These are phyloP conservation scores for Pavo muticus DNA, from an alignment of 2,113 vertebrate species.

Conservation along the genomic window DNA sequence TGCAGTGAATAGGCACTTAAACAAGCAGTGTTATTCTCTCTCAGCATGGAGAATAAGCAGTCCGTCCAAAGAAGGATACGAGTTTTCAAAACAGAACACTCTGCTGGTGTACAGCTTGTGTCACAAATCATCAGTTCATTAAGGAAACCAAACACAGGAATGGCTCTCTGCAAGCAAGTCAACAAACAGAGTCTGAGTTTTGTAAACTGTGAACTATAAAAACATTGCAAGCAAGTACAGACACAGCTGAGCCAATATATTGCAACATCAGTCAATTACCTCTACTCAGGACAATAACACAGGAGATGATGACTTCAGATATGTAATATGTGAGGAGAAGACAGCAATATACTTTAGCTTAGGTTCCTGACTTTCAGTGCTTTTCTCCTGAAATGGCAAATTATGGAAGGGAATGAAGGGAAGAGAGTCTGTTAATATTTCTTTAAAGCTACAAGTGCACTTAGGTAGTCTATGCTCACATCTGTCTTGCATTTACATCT, in stretches of 20 bases:
- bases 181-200: neutral
- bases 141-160: neutral
- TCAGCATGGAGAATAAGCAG: neutral
- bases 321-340: neutral
- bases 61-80: neutral
- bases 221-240: neutral
- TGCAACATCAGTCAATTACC: neutral
- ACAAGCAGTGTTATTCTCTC: neutral
- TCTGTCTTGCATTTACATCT: slow-evolving; percentile 13
- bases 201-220: neutral
- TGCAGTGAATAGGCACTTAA: neutral
- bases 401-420: neutral
- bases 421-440: neutral
- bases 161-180: neutral
- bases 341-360: neutral
- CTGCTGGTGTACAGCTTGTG: neutral
- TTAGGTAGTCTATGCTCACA: neutral
- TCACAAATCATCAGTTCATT: neutral
- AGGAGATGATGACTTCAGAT: neutral
- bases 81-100: neutral
- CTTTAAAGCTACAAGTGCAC: neutral
- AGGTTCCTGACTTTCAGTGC: neutral
- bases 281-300: neutral
- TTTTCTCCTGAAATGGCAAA: neutral
- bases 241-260: neutral